Evolutionary conservation across 2,797 vertebrate species (phyloP).

Genomic region (Triplophysa bombifrons): DNA sequence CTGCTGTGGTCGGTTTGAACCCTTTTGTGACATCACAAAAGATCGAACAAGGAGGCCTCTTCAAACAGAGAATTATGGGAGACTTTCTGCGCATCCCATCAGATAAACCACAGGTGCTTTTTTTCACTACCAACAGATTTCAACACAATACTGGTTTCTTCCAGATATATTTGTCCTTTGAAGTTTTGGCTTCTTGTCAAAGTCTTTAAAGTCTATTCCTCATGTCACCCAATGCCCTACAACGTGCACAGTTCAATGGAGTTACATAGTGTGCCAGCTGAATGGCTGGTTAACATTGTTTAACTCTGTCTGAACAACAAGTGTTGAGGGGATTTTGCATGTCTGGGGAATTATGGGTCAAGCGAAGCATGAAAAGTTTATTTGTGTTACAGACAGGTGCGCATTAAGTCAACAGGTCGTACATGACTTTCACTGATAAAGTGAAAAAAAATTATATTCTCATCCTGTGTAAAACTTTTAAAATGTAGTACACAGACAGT

Average conservation of each 20-base stretch:
- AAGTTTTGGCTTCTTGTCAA: not conserved
- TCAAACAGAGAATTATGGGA: conserved; percentile 72
- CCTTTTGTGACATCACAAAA: conserved; percentile 9
- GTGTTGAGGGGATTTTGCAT: not conserved
- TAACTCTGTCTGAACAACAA: not conserved
- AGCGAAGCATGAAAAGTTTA: not conserved
- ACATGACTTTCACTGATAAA: not conserved
- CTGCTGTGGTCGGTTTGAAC: conserved; percentile 69
- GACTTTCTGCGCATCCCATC: conserved; percentile 74
- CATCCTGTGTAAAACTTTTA: too few species aligned
- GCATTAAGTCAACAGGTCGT: not conserved
- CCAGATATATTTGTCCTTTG: not conserved
- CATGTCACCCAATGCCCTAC: not conserved
- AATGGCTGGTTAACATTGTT: not conserved
- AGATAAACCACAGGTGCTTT: conserved; percentile 79
- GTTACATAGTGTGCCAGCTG: not conserved
- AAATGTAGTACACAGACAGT: too few species aligned
- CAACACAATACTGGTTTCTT: not conserved
- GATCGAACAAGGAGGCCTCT: conserved; percentile 71
- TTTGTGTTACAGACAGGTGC: conserved; percentile 24
- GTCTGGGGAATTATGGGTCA: not conserved
- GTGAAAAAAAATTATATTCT: not conserved
- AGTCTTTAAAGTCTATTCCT: not conserved
- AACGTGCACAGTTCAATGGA: not conserved
- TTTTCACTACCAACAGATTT: not conserved